A percentile compares a stretch with the other conserved stretches of the same genome.
Evolutionary conservation across 2,888 invertebrate genomes (phyloP).

Genomic region (Netelia virgata): DNA sequence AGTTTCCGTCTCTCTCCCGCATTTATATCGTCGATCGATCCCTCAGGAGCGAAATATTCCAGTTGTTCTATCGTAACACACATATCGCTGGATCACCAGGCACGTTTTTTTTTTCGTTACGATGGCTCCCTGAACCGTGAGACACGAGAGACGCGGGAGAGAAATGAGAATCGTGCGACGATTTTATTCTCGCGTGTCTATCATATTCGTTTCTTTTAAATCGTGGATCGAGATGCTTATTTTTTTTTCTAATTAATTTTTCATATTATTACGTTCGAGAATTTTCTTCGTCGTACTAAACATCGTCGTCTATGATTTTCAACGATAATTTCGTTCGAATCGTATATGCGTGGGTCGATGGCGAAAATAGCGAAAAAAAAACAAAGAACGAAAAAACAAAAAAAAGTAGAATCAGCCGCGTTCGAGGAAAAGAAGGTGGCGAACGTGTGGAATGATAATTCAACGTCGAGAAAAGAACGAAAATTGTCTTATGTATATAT

Average conservation of each 20-base stretch:
- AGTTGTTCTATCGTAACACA: constrained; percentile 34
- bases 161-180: constrained; percentile 1
- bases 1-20: neutral
- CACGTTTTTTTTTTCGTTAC: neutral
- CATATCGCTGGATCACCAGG: neutral
- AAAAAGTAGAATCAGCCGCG: neutral
- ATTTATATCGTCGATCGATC: constrained; percentile 45
- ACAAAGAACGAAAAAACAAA: neutral
- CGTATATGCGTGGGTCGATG: too few species aligned
- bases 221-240: neutral
- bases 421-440: too few species aligned
- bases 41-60: constrained; percentile 41
- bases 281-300: too few species aligned
- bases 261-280: neutral
- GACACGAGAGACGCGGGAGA: neutral
- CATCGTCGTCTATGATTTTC: too few species aligned
- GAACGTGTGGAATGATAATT: too few species aligned
- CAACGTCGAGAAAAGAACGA: too few species aligned
- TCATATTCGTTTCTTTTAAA: neutral
- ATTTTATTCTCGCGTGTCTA: neutral
- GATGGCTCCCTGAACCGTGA: constrained; percentile 36
- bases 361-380: too few species aligned
- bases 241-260: neutral
- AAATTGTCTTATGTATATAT: too few species aligned
- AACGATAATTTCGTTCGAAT: too few species aligned